Percentiles rank a stretch among this genome's conserved stretches.
Evolutionary conservation across 2,113 vertebrate genomes (phyloP).

Genomic region (Hiodon alosoides): DNA sequence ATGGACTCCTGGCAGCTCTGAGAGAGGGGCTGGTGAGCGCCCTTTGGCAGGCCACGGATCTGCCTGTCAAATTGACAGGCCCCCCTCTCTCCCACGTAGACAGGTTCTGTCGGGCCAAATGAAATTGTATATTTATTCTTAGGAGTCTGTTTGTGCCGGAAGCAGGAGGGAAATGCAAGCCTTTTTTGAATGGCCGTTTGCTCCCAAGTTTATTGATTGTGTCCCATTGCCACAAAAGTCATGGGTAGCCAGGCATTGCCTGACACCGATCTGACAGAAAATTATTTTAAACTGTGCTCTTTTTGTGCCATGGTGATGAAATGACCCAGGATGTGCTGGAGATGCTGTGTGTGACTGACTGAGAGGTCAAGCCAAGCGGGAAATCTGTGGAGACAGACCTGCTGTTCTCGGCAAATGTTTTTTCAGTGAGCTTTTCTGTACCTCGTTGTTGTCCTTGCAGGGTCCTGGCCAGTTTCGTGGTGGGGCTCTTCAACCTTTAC

Average conservation of each 20-base stretch:
- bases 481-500: slow-evolving; percentile 89
- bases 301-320: not conserved
- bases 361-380: not conserved
- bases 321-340: too few species aligned
- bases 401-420: too few species aligned
- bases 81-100: too few species aligned
- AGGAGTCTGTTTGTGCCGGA: too few species aligned
- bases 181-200: too few species aligned
- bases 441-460: slow-evolving; percentile 50
- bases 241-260: too few species aligned
- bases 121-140: too few species aligned
- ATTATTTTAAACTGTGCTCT: not conserved
- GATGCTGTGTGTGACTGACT: too few species aligned
- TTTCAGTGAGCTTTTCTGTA: not conserved
- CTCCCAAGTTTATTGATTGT: too few species aligned
- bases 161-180: too few species aligned
- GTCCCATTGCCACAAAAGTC: too few species aligned
- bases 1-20: slow-evolving; percentile 5
- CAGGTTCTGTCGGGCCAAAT: too few species aligned
- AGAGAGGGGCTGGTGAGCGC: slow-evolving; percentile 3
- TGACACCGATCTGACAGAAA: slow-evolving; percentile 35
- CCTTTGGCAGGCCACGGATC: not conserved
- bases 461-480: slow-evolving; percentile 84
- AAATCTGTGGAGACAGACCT: not conserved
- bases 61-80: not conserved